Base-by-base conservation (phyloP, 2,888 invertebrate species). In the Bombylius discolor region DNA sequence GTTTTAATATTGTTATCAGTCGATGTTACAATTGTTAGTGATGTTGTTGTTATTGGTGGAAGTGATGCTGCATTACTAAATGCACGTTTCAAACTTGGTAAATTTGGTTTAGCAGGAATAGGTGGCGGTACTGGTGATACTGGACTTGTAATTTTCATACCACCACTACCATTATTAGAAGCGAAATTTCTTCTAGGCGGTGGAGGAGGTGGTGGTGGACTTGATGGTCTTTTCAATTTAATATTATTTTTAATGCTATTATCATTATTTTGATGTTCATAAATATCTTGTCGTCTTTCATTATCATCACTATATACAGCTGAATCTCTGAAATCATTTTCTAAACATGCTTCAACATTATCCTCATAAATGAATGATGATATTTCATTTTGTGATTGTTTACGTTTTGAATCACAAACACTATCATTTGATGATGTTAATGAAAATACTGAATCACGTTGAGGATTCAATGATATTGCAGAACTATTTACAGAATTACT, bases 261-360 rank as follows among this genome's bases (percentile, higher is more conserved):
- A 14, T 62, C 39, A 39, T 66, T 62, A 4, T 57, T 56, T 46
- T 54, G 47, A 5, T 47, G 47, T 46, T 63, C 64, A 44, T 47
- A 49, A 4, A 59, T 54, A 48, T 68, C 67, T 31, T 60, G 55
- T n/a, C 71, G 69, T 47, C 68, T 68, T 47, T 73, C 73, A 50
- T 70, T 73, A 61, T 74, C 74, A 65, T 89, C 89, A 60, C 89
- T 89, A 70, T 89, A 89, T 63, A 89, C 85, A 60, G 89, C 89
- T 53, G 87, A 88, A 69, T 90, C 90, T 64, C 89, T 79, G 65
- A 88, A 89, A 58, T 84, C 85, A 42, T 77, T 80, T 57, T 81
- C 80, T 55, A 79, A 70, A 44, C 85, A 77, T 57, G 82, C 82
- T 69, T 89, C 89, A 44, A 88, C 76, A 0, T 85, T 82, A 62